A percentile compares a stretch with the other conserved stretches of the same genome.
These are phyloP conservation scores for Eretmochelys imbricata DNA, from an alignment of 2,113 vertebrate genomes.

Conservation along the genomic window DNA sequence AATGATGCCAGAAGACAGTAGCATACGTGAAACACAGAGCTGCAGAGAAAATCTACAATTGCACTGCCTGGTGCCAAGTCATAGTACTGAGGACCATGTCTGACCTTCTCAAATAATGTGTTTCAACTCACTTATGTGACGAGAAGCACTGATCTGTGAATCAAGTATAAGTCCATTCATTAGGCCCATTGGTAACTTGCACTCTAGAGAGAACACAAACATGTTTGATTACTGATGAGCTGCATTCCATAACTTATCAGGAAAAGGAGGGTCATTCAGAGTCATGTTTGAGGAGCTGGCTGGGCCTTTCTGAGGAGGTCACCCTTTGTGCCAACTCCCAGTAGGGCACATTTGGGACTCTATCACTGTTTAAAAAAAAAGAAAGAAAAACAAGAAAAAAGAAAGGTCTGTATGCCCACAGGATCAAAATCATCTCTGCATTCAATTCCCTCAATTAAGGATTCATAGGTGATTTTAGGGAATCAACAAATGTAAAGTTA, in stretches of 20 bases:
- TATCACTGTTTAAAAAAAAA: background rate
- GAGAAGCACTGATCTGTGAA: slow-evolving; percentile 84
- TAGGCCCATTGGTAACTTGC: slow-evolving; percentile 89
- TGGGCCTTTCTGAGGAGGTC: background rate
- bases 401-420: background rate
- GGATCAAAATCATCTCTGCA: background rate
- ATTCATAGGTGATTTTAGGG: background rate
- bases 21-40: background rate
- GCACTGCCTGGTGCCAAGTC: background rate
- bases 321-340: background rate
- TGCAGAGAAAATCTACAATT: background rate
- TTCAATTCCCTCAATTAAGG: background rate
- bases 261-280: background rate
- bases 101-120: background rate
- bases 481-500: background rate
- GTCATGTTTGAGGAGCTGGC: background rate
- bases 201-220: slow-evolving; percentile 77
- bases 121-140: slow-evolving; percentile 79
- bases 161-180: slow-evolving; percentile 84
- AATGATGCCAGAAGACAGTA: background rate
- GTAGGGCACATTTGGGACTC: background rate
- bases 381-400: background rate
- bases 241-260: background rate
- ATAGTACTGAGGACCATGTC: background rate
- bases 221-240: background rate